Base-by-base conservation (phyloP, 2,888 invertebrate species). In the Perizoma affinitatum region DNA sequence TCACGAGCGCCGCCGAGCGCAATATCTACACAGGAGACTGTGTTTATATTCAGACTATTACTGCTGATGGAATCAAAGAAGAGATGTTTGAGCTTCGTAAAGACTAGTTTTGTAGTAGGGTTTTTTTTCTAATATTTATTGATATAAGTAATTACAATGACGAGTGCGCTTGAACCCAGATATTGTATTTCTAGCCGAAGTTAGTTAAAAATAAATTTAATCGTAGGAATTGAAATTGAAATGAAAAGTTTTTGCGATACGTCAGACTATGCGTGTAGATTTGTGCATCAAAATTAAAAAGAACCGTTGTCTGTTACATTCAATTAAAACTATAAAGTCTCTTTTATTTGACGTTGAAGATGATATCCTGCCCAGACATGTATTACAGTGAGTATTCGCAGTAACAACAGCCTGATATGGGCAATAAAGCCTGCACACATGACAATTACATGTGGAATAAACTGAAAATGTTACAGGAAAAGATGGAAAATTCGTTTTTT, bases 11-110 rank as follows among this genome's bases (percentile, higher is more conserved):
- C 4, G 97, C 99, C 1, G 99, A 99, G 84, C 95, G 99, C 79
- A 99, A 99, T 84, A 99, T 99, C 77, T 97, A 98, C 79, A 99
- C 99, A 60, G 99, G 99, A 51, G 99, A 99, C 90, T 95, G 95
- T 61, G 96, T 99, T 71, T 92, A 94, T 62, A 96, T 99, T 69
- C 95, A 96, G 73, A 93, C 98, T 64, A 96, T 99, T 70, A 98
- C 98, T 11, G 96, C 96, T 72, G 96, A 96, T 87, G 98, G 98
- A 0, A 94, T 97, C 61, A 93, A 94, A 67, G 94, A 95, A 80
- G 95, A 94, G 81, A 95, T 94, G 71, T 97, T 97, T 86, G 94
- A 95, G 63, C 93, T 99, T 63, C 95, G 99, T 79, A 96, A 95
- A 87, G 99, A 99, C 96, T 99, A 96, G 22, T 22, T 22, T 22